Percentiles rank a stretch among this genome's conserved stretches.
Conservation (phyloP, 1,140 invertebrate species). For the Cydia amplana region DNA sequence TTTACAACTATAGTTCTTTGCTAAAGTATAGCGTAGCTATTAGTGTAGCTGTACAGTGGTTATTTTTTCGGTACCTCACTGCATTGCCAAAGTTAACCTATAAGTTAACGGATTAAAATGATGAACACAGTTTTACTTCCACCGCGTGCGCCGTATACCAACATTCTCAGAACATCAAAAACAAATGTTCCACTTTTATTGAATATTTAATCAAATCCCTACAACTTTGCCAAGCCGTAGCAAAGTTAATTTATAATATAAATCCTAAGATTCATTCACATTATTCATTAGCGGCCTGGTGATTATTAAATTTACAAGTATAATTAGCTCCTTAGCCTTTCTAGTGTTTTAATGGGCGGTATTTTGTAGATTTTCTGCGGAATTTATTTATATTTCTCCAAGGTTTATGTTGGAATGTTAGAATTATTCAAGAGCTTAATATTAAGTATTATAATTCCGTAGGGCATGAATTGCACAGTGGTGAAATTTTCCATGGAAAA, state of each 20-base stretch:
- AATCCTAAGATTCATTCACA: slow-evolving; percentile 21
- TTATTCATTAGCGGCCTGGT: slow-evolving; percentile 23
- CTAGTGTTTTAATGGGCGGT: slow-evolving; percentile 13
- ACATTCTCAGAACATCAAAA: not conserved
- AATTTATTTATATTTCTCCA: not conserved
- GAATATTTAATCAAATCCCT: not conserved
- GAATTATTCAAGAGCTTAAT: not conserved
- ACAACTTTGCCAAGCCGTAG: not conserved
- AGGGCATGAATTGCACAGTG: not conserved
- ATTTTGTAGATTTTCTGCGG: slow-evolving; percentile 9
- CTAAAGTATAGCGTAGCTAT: no score
- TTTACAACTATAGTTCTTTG: no score
- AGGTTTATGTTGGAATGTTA: not conserved
- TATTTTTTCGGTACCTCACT: no score
- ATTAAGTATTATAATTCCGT: no score
- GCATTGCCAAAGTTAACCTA: no score
- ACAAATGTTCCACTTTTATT: not conserved
- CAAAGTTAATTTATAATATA: slow-evolving; percentile 17
- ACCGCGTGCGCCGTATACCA: not conserved
- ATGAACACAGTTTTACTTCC: not conserved
- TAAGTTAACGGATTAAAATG: not conserved
- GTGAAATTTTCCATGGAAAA: no score
- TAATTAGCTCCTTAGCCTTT: slow-evolving; percentile 18
- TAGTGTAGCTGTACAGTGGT: no score
- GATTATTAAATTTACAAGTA: slow-evolving; percentile 29